phyloP scores from a whole-genome alignment of 2,888 invertebrate genomes.

The Drosophila pegasa region DNA sequence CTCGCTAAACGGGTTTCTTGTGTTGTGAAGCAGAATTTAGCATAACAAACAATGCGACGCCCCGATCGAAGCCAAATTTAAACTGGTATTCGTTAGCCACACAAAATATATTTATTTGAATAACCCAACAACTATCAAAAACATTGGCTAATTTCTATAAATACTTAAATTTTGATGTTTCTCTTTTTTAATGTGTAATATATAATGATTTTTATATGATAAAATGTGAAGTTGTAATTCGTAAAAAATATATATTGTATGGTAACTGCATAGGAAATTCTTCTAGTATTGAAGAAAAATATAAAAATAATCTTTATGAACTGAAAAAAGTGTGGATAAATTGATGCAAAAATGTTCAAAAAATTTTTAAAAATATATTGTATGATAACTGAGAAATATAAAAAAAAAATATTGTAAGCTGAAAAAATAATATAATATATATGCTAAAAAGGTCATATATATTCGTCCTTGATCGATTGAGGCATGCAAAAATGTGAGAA shows the following conservation, averaged over 20 bases:
- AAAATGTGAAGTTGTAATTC: neutral
- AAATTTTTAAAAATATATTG: neutral
- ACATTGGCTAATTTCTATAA: constrained; percentile 1
- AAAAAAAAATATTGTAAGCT: no score
- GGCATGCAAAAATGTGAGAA: no score
- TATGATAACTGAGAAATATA: neutral
- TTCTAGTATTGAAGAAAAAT: no score
- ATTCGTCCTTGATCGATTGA: no score
- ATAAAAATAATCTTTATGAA: no score
- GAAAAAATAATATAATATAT: no score
- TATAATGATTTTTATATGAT: neutral
- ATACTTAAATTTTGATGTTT: neutral
- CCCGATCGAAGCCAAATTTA: constrained; percentile 7
- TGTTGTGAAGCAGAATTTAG: constrained; percentile 9
- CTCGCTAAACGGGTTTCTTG: constrained; percentile 3
- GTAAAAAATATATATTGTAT: neutral
- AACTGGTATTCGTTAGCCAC: neutral
- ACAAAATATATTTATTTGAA: neutral
- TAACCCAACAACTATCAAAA: neutral
- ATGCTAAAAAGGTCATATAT: no score
- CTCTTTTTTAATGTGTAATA: neutral
- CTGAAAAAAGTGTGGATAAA: no score
- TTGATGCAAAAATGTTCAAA: neutral
- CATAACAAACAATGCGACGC: constrained; percentile 23
- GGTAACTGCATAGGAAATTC: no score